Base-by-base conservation (phyloP, 2,113 vertebrate species). In the Onychostruthus taczanowskii region DNA sequence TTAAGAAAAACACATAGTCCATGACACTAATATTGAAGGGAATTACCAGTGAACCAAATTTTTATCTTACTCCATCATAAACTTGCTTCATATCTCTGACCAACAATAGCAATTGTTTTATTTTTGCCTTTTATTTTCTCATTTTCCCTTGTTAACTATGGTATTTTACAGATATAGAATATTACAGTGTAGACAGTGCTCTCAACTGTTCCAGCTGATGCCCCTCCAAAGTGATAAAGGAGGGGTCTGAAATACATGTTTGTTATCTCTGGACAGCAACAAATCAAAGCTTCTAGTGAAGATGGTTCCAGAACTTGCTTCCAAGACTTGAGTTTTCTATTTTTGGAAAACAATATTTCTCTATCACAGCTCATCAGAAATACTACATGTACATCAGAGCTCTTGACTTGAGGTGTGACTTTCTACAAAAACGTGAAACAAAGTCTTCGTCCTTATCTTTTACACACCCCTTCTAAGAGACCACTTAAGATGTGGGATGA, bases 151-250 rank as follows among this genome's bases (percentile, higher is more conserved):
- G 7, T 61, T 49, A 80, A 55, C 7, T 72, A 90, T 18, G 67
- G 4, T 23, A 37, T 37, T 12, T 72, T 44, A 22, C 11, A 10
- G 28, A 56, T 0, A 0, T 8, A 72, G 27, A 61, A 35, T 8
- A 47, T 8, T 7, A 12, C 9, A 72, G 19, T 22, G 44, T 19
- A 88, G 28, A 11, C 2, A 1, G 7, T 52, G 21, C 3, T 70
- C 64, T 70, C 30, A 59, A 26, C 7, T 72, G 6, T 47, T 76
- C 39, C 28, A 37, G 18, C 30, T 17, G 12, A 87, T 21, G 2
- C 0, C 7, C 3, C 47, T 85, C 15, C 35, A 52, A 46, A 72
- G 12, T 7, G 13, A 63, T 55, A 63, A 59, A 50, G 23, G 5
- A 90, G 15, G 1, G 21, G 3, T 11, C 28, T 84, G 13, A 81